These are phyloP conservation scores for Spialia ferax DNA, from an alignment of 2,888 invertebrate genomes.

Conservation along the genomic window DNA sequence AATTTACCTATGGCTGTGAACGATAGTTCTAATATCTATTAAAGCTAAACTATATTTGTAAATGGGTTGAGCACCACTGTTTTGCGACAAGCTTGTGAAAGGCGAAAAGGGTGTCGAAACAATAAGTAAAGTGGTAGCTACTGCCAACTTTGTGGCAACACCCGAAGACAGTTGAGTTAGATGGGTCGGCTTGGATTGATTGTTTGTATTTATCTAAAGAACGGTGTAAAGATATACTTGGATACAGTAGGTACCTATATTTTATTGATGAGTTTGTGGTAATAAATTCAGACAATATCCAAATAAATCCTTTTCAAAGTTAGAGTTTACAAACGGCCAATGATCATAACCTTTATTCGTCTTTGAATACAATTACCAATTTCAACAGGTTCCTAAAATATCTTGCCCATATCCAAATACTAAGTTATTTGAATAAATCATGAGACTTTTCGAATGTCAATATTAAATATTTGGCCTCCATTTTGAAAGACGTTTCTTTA, in stretches of 20 bases:
- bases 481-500: constrained; percentile 45
- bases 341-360: no score
- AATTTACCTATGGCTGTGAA: not conserved
- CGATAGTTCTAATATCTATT: no score
- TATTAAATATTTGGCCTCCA: constrained; percentile 30
- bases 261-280: not conserved
- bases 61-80: constrained; percentile 15
- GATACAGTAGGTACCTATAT: no score
- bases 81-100: constrained; percentile 37
- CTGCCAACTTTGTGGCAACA: constrained; percentile 22
- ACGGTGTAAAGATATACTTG: not conserved
- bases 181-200: constrained; percentile 24
- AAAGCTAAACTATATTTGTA: not conserved
- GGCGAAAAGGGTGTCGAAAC: constrained; percentile 45
- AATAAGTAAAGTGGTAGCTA: constrained; percentile 44
- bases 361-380: not conserved
- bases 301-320: no score
- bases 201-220: constrained; percentile 18
- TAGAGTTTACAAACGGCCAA: no score
- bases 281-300: no score
- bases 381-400: constrained; percentile 10
- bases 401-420: not conserved
- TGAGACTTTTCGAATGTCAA: constrained; percentile 15
- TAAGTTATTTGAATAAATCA: constrained; percentile 13
- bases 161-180: constrained; percentile 18